Base-by-base conservation (phyloP, 2,888 invertebrate species). In the Cylloceria caligata region DNA sequence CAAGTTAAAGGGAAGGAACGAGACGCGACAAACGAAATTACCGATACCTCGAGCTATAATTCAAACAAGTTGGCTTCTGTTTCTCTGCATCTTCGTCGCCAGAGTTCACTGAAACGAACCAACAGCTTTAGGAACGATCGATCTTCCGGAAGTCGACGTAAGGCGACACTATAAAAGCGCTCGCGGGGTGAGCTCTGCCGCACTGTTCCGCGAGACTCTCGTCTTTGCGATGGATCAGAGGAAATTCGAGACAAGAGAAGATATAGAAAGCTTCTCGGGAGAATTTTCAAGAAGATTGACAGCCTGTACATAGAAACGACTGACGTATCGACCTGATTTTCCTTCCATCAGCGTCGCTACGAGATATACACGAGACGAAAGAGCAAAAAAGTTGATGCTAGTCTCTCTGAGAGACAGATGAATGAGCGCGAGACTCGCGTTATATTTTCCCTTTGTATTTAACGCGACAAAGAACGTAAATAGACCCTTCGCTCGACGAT, bases 151-250 rank as follows among this genome's bases (percentile, higher is more conserved):
- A 64, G 47, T 69, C 65, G 67, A 74, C 83, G 85, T 83, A 85
- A 85, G 81, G 77, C 72, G 85, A 85, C 81, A 83, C 85, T 77
- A 85, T 85, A 85, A 85, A 83, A 85, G 85, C 76, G 55, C 76
- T 39, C 34, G 65, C 24, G 49, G 21, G 21, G 24, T 47, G 65
- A 42, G 57, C 65, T 55, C 80, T 1, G 16, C 45, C 16, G 27
- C 45, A 21, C 42, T 73, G 49, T 30, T 21, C 27, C 30, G 21
- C 55, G 27, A 71, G 68, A 34, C 62, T 62, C 77, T 73, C 65
- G 42, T 47, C 45, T 62, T 49, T 42, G 42, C 65, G 75, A 64
- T 47, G 65, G 27, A 65, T 9, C 60, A 34, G 21, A 75, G 27
- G 39, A 65, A 42, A 49, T 45, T 60, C 65, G 47, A 52, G 55